Conservation (phyloP, 2,888 invertebrate species). For the Ophion ellenae region DNA sequence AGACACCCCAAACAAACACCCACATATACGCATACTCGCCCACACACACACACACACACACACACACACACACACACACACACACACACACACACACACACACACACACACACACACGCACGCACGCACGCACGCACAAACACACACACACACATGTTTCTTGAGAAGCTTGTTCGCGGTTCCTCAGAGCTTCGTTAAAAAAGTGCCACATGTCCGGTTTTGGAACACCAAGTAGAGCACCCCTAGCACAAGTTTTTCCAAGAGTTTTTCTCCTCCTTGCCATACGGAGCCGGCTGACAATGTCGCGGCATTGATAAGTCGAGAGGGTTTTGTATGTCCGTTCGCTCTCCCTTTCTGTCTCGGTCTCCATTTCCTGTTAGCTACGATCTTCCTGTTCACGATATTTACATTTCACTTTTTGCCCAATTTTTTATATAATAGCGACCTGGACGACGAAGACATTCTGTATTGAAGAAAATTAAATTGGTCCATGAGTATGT, state of each 20-base stretch:
- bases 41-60: too few species aligned
- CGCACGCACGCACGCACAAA: too few species aligned
- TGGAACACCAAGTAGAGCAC: neutral
- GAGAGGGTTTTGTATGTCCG: conserved; percentile 3
- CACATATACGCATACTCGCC: too few species aligned
- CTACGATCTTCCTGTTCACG: neutral
- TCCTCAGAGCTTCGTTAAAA: conserved; percentile 37
- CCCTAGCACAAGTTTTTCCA: neutral
- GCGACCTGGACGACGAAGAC: too few species aligned
- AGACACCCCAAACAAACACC: too few species aligned
- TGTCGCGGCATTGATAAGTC: neutral
- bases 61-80: too few species aligned
- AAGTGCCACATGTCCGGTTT: conserved; percentile 7
- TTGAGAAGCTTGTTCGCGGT: conserved; percentile 32
- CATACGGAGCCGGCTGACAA: conserved; percentile 13
- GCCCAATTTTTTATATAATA: too few species aligned
- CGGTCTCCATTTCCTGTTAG: neutral
- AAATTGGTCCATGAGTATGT: too few species aligned
- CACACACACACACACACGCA: too few species aligned
- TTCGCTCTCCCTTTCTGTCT: neutral
- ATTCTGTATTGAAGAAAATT: too few species aligned
- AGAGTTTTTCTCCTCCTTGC: neutral
- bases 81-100: too few species aligned
- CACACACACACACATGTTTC: neutral
- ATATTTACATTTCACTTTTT: neutral